A percentile compares a stretch with the other conserved stretches of the same genome.
Conservation (phyloP, 2,888 invertebrate species). For the Alentia gelatinosa region DNA sequence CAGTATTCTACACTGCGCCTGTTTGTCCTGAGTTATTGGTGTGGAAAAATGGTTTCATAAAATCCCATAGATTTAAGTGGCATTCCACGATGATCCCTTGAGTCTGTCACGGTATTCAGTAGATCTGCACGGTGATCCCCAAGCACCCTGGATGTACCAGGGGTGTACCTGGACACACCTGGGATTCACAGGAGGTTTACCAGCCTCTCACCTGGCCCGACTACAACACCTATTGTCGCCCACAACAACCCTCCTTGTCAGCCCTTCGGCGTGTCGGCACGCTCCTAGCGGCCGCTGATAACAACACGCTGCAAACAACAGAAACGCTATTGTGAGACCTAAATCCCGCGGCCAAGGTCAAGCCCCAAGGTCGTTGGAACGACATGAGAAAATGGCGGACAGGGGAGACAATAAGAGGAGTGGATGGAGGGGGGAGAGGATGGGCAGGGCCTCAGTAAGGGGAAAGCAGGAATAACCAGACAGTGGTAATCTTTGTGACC, state of each 20-base stretch:
- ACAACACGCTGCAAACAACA: constrained; percentile 41
- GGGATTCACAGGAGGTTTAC: not conserved
- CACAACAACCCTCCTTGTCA: not conserved
- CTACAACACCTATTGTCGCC: not conserved
- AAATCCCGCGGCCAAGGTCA: constrained; percentile 26
- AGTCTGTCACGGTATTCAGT: not conserved
- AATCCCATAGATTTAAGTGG: not conserved
- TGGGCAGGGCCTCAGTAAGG: not conserved
- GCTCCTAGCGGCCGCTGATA: constrained; percentile 16
- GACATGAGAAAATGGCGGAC: constrained; percentile 43
- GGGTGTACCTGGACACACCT: not conserved
- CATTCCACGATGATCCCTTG: not conserved
- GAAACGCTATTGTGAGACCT: constrained; percentile 40
- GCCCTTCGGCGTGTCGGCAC: constrained; percentile 4
- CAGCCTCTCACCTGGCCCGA: not conserved
- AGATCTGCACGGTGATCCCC: not conserved
- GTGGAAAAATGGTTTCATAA: not conserved
- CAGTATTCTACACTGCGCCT: no score
- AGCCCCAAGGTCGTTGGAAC: not conserved
- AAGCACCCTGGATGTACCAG: not conserved
- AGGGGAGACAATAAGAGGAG: constrained; percentile 23
- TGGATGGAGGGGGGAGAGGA: not conserved
- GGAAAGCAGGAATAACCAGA: not conserved
- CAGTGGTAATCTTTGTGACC: constrained; percentile 39
- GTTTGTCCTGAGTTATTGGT: not conserved